Evolutionary conservation across 2,113 vertebrate species (phyloP), one percentile per base, ranked within the genome.

Genomic region (Canis aureus): DNA sequence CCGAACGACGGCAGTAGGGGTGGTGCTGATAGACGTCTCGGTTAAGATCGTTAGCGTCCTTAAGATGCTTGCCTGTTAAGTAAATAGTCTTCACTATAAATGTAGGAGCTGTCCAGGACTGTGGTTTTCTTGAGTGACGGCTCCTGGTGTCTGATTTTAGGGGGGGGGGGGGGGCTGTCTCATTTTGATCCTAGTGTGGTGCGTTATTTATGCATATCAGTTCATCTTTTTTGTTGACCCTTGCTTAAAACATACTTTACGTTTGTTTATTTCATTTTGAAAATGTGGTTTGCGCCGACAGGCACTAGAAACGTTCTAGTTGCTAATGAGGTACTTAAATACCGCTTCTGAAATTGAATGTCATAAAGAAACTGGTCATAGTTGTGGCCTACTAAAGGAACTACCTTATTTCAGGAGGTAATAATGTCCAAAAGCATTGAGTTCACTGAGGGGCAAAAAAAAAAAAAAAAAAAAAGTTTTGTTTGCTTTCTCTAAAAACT

Each of bases 401-500:
- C 79, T 67, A 29, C 73, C 43, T 95, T 11, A 16, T 51, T 90
- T 74, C 16, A 67, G 20, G 67, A 90, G 9, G 20, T 83, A 35
- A 25, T 83, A 35, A 7, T 92, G 29, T 92, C 38, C 78, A 87
- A 94, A 92, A 88, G 57, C 57, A 27, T 0, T 81, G 35, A 76
- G 6, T 60, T 69, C 29, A 13, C 49, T 79, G 15, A 53, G 22
- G 35, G 43, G 43, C 43, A 43, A 43, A 43, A 43, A 43, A 43
- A 43, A 71, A 43, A 43, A 43, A 43, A 71, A 94, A 32, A 74
- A 71, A 87, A 91, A 84, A 29, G 29, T 64, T 64, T 92, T 92
- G n/a, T 92, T 49, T 53, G 27, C 91, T 74, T 92, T 94, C 20
- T 84, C 19, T 74, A 78, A 96, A 95, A 78, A 57, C 67, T 88